A percentile compares a stretch with the other conserved stretches of the same genome.
These are phyloP conservation scores for Chrysogorgia sp. DNA, from an alignment of 92 coral and sea anemone species.

Conservation along the genomic window DNA sequence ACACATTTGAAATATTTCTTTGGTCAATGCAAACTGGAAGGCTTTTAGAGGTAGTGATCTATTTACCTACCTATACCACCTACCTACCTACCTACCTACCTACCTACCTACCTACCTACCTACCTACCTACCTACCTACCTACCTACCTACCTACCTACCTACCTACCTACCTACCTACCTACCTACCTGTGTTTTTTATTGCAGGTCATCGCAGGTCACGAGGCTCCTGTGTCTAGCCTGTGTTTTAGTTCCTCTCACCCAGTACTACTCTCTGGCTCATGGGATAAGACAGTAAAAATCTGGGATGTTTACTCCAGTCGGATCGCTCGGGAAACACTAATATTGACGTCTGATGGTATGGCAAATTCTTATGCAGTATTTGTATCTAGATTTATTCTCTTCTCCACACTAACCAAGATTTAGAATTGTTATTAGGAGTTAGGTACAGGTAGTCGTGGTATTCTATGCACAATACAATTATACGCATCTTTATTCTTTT, in stretches of 20 bases:
- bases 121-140: no score
- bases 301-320: constrained; percentile 93
- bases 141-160: no score
- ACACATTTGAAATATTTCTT: constrained; percentile 96
- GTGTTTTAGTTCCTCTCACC: constrained; percentile 82
- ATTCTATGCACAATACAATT: no score
- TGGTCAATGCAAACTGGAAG: constrained; percentile 96
- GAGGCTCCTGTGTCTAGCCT: constrained; percentile 94
- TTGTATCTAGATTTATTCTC: background rate
- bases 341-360: constrained; percentile 87
- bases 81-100: no score
- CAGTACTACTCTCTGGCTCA: constrained; percentile 89
- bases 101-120: no score
- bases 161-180: no score
- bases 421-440: no score
- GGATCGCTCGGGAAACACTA: constrained; percentile 84
- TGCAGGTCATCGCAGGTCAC: constrained; percentile 88
- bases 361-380: constrained; percentile 6
- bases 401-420: no score
- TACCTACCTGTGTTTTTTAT: background rate
- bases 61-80: no score
- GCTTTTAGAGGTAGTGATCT: constrained; percentile 75
- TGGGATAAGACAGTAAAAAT: constrained; percentile 96
- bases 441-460: no score
- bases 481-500: no score